Conservation (phyloP, 2,888 invertebrate species). For the Nomada fucata region DNA sequence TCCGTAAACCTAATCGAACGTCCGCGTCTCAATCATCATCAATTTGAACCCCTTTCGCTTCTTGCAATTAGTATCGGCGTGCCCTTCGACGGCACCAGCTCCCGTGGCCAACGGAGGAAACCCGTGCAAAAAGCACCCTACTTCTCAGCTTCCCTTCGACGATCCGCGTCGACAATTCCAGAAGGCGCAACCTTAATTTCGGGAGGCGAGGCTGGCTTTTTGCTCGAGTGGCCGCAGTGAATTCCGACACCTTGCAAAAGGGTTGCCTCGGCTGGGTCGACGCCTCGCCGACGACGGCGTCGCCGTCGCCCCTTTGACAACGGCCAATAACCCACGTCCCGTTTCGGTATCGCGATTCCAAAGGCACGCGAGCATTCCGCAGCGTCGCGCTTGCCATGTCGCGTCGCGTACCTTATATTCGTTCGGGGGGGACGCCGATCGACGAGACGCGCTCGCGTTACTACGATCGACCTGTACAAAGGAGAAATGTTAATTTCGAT, state of each 20-base stretch:
- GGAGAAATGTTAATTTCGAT: conserved; percentile 68
- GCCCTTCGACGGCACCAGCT: not conserved
- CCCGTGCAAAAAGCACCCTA: not conserved
- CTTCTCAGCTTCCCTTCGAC: not conserved
- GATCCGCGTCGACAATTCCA: not conserved
- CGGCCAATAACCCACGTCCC: conserved; percentile 68
- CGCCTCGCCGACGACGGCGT: conserved; percentile 32
- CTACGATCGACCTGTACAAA: conserved; percentile 66
- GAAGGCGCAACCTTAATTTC: conserved; percentile 60
- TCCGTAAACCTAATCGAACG: not conserved
- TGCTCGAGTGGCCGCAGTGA: conserved; percentile 49
- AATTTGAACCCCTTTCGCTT: not conserved
- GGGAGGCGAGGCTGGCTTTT: conserved; percentile 35
- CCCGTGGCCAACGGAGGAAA: not conserved
- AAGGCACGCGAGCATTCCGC: conserved; percentile 61
- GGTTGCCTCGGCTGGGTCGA: conserved; percentile 51
- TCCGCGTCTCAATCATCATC: not conserved
- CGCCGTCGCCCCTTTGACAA: conserved; percentile 63
- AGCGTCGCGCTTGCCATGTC: conserved; percentile 28
- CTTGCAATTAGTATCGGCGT: not conserved
- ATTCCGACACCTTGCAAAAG: conserved; percentile 65
- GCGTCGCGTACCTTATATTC: conserved; percentile 20
- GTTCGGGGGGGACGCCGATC: conserved; percentile 47
- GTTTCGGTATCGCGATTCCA: conserved; percentile 70
- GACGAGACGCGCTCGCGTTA: conserved; percentile 57